A percentile compares a stretch with the other conserved stretches of the same genome.
phyloP scores from a whole-genome alignment of 2,888 invertebrate genomes.

The Esperia sulphurella region DNA sequence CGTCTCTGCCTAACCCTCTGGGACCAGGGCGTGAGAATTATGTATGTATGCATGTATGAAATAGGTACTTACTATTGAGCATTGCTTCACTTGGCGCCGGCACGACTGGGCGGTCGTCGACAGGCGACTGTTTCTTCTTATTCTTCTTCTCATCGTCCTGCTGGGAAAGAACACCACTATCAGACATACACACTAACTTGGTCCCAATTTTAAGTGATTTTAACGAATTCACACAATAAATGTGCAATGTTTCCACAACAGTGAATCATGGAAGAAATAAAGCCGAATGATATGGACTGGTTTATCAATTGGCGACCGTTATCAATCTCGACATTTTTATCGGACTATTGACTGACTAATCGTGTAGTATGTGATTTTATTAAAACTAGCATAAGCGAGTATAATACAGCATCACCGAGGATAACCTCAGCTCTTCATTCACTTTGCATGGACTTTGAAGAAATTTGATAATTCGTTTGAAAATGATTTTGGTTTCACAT shows the following conservation, averaged over 20 bases:
- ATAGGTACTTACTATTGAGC: constrained; percentile 67
- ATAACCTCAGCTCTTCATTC: too few relatives aligned
- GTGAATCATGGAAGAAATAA: not conserved
- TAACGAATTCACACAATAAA: too few relatives aligned
- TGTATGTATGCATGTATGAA: too few relatives aligned
- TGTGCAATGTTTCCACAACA: not conserved
- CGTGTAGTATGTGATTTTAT: constrained; percentile 27
- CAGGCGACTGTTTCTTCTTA: constrained; percentile 69
- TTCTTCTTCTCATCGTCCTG: constrained; percentile 72
- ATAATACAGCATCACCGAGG: too few relatives aligned
- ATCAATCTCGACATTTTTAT: constrained; percentile 63
- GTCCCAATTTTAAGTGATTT: too few relatives aligned
- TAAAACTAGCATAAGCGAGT: not conserved
- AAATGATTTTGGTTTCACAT: too few relatives aligned
- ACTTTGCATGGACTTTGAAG: too few relatives aligned
- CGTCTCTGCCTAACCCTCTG: too few relatives aligned
- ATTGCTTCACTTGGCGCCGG: constrained; percentile 75
- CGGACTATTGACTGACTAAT: constrained; percentile 59
- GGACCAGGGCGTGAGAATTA: too few relatives aligned
- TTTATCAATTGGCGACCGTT: constrained; percentile 60
- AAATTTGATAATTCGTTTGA: too few relatives aligned
- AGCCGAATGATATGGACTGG: constrained; percentile 8
- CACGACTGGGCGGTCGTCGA: constrained; percentile 67
- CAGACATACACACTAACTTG: constrained; percentile 45
- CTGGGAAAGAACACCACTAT: constrained; percentile 47